phyloP scores from a whole-genome alignment of 1,140 invertebrate species.

The Leptinotarsa undecemlineata region DNA sequence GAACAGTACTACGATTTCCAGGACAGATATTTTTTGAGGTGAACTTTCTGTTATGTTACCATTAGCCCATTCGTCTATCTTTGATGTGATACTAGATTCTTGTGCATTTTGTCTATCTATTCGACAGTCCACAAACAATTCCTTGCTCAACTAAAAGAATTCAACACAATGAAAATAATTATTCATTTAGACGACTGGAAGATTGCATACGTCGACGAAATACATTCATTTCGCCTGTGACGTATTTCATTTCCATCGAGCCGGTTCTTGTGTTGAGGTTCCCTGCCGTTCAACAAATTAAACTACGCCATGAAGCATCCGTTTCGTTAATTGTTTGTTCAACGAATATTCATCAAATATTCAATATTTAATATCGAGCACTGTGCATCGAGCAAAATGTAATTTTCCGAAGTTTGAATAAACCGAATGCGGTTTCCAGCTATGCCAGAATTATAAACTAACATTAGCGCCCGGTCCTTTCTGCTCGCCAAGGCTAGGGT shows the following conservation, averaged over 20 bases:
- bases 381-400: constrained; percentile 3
- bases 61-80: no score
- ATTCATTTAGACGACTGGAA: no score
- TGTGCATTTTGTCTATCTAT: no score
- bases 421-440: constrained; percentile 36
- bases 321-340: constrained; percentile 18
- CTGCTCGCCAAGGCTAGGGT: constrained; percentile 23
- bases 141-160: no score
- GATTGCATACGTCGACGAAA: not conserved
- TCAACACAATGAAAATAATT: no score
- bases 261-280: not conserved
- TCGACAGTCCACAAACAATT: no score
- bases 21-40: no score
- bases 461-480: constrained; percentile 28
- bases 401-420: constrained; percentile 37
- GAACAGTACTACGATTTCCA: no score
- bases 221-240: not conserved
- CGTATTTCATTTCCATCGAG: not conserved
- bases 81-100: no score
- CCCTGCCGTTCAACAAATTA: constrained; percentile 10
- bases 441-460: constrained; percentile 36
- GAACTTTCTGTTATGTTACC: no score
- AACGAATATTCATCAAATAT: constrained; percentile 17
- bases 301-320: not conserved
- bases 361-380: constrained; percentile 19